phyloP scores from a whole-genome alignment of 1,140 invertebrate genomes.

The Drosophila punjabiensis region DNA sequence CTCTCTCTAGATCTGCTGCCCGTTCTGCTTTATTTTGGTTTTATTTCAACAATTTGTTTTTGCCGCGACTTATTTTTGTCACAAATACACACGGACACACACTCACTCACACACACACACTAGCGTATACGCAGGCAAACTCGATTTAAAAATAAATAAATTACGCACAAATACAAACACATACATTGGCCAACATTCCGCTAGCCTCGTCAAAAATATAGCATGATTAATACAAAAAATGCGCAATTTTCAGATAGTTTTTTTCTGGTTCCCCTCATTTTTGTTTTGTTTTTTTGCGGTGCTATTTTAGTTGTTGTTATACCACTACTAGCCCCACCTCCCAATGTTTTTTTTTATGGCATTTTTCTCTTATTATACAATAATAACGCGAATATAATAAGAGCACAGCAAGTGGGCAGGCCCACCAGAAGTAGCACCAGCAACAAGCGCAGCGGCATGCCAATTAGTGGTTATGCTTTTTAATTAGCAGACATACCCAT shows the following conservation, averaged over 20 bases:
- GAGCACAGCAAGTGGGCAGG: constrained; percentile 65
- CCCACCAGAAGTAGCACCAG: constrained; percentile 24
- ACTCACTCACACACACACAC: constrained; percentile 32
- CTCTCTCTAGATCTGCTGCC: constrained; percentile 29
- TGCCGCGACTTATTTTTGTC: constrained; percentile 76
- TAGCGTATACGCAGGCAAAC: constrained; percentile 45
- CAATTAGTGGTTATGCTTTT: constrained; percentile 81
- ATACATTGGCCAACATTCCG: constrained; percentile 71
- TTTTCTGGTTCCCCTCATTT: constrained; percentile 1
- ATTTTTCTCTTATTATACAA: constrained; percentile 55
- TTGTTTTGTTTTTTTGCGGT: constrained; percentile 9
- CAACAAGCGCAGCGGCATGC: constrained; percentile 64
- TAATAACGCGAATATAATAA: constrained; percentile 57
- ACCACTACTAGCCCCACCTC: constrained; percentile 24
- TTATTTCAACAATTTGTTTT: constrained; percentile 74
- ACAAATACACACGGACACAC: constrained; percentile 41
- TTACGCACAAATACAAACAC: constrained; percentile 74
- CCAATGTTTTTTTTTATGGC: constrained; percentile 40
- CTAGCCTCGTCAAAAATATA: constrained; percentile 68
- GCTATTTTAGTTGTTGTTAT: constrained; percentile 1
- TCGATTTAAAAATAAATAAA: constrained; percentile 83
- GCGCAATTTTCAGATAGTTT: constrained; percentile 33
- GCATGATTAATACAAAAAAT: constrained; percentile 76
- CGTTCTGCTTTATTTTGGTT: constrained; percentile 47
- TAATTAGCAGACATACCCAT: constrained; percentile 65